Evolutionary conservation across 2,113 vertebrate species (phyloP).

Genomic region (Equus przewalskii): DNA sequence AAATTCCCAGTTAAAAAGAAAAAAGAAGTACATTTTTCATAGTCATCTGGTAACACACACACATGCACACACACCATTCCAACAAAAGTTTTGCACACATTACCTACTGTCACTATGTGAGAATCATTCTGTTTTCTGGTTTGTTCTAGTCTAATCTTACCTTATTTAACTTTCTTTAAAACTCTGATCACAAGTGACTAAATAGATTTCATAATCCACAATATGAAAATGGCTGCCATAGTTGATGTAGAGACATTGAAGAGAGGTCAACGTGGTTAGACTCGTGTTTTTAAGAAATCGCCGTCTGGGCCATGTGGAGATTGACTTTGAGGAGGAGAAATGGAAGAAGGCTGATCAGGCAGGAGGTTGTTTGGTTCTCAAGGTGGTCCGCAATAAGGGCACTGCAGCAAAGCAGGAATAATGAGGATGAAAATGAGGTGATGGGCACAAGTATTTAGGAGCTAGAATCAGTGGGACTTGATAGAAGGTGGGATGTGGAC

Average conservation of each 20-base stretch:
- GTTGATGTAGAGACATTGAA: not conserved
- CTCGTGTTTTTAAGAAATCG: not conserved
- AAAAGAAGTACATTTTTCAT: not conserved
- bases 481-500: not conserved
- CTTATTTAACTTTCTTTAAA: constrained; percentile 2
- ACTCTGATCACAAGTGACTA: not conserved
- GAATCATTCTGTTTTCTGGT: not conserved
- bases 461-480: not conserved
- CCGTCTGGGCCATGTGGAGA: not conserved
- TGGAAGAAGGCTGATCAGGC: not conserved
- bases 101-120: not conserved
- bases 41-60: not conserved
- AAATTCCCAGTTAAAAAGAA: not conserved
- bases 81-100: not conserved
- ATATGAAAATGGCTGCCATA: not conserved
- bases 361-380: not conserved
- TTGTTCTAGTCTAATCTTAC: not conserved
- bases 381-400: not conserved
- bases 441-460: not conserved
- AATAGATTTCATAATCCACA: not conserved
- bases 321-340: not conserved
- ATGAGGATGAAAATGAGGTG: not conserved
- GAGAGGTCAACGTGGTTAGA: not conserved
- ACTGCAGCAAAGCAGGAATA: not conserved
- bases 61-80: not conserved